These are phyloP conservation scores for Drosophila bocki DNA, from an alignment of 1,140 invertebrate species.

Conservation along the genomic window DNA sequence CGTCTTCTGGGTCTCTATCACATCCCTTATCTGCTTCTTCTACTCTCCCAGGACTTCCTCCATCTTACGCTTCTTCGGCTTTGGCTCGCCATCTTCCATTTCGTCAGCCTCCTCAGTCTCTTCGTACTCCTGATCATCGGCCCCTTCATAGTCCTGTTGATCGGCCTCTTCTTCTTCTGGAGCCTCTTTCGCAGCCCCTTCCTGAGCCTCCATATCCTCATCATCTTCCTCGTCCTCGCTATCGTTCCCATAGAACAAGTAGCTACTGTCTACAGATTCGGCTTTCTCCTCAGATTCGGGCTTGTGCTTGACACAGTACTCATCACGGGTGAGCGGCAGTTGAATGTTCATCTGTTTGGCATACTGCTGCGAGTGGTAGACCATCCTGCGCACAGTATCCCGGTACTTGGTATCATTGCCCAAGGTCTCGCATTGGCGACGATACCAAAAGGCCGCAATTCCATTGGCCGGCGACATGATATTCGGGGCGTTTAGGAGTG, in stretches of 20 bases:
- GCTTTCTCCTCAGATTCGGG: neutral
- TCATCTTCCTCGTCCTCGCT: neutral
- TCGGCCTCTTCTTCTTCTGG: too few relatives aligned
- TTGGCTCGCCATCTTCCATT: neutral
- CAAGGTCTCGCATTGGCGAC: constrained; percentile 95
- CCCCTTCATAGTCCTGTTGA: too few relatives aligned
- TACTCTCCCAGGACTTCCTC: neutral
- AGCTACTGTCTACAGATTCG: neutral
- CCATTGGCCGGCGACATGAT: constrained; percentile 99
- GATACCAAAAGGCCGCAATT: constrained; percentile 99
- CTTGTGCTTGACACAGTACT: neutral
- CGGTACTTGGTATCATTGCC: neutral
- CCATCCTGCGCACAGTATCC: neutral
- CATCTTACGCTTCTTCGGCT: neutral
- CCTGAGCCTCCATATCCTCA: too few relatives aligned
- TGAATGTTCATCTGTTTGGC: neutral
- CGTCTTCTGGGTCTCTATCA: neutral
- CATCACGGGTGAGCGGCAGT: constrained; percentile 1
- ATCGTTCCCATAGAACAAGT: neutral
- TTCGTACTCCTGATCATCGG: too few relatives aligned
- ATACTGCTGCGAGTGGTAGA: neutral
- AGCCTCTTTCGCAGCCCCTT: too few relatives aligned
- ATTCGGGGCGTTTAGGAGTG: constrained; percentile 99
- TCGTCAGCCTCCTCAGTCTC: neutral
- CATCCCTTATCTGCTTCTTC: neutral